phyloP scores from a whole-genome alignment of 2,888 invertebrate species.

The Aelia acuminata region DNA sequence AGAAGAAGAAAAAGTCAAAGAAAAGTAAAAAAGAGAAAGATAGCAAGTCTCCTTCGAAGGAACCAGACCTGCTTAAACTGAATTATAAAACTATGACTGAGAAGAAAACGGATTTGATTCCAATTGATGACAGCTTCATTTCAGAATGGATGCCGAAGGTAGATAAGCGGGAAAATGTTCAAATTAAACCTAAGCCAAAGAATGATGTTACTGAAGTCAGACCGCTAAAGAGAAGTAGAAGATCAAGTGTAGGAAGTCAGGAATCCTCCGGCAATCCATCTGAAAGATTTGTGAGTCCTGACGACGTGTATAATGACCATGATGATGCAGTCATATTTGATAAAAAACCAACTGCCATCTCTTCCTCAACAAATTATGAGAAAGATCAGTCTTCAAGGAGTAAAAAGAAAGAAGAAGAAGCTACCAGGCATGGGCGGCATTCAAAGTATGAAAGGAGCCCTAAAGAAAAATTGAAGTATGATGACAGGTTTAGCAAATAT shows the following conservation, averaged over 20 bases:
- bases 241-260: slow-evolving; percentile 39
- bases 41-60: slow-evolving; percentile 43
- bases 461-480: slow-evolving; percentile 49
- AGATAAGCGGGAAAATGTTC: neutral
- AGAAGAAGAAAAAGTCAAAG: slow-evolving; percentile 59
- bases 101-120: neutral
- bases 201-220: slow-evolving; percentile 43
- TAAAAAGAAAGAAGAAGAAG: slow-evolving; percentile 51
- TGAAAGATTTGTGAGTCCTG: slow-evolving; percentile 43
- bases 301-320: slow-evolving; percentile 50
- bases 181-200: slow-evolving; percentile 49
- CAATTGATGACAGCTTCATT: slow-evolving; percentile 54
- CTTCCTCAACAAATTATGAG: slow-evolving; percentile 13
- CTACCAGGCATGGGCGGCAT: slow-evolving; percentile 15
- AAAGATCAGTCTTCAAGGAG: slow-evolving; percentile 40
- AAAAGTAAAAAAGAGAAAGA: slow-evolving; percentile 55
- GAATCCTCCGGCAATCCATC: slow-evolving; percentile 19
- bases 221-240: slow-evolving; percentile 37
- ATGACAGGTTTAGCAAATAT: slow-evolving; percentile 13
- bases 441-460: slow-evolving; percentile 53
- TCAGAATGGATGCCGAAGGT: slow-evolving; percentile 58
- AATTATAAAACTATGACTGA: slow-evolving; percentile 43
- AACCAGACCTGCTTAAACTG: slow-evolving; percentile 48
- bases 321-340: slow-evolving; percentile 57
- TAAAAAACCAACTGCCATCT: neutral